phyloP scores from a whole-genome alignment of 2,113 vertebrate species.

The Oreotrochilus melanogaster region DNA sequence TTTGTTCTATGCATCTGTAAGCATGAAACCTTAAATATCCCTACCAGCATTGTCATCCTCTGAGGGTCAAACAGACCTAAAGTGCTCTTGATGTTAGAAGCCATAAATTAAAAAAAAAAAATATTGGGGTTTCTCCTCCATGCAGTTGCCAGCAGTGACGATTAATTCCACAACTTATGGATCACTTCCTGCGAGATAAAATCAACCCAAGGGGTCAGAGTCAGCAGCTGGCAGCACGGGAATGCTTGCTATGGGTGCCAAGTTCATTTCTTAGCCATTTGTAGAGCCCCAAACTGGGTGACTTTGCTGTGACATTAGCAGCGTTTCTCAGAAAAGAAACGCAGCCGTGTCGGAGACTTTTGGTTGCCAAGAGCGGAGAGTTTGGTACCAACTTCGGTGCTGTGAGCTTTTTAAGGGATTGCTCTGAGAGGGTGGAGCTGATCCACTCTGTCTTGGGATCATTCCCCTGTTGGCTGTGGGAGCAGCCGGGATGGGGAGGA shows the following conservation, averaged over 20 bases:
- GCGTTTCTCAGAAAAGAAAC: neutral
- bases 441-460: fast-evolving
- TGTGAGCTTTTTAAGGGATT: fast-evolving
- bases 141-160: neutral
- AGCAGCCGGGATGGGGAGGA: neutral
- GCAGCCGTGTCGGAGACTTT: fast-evolving
- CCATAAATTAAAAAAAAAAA: neutral
- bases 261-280: neutral
- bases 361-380: no score
- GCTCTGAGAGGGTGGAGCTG: fast-evolving
- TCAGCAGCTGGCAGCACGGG: fast-evolving
- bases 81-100: neutral
- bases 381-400: neutral
- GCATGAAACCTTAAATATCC: neutral
- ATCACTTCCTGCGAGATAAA: neutral
- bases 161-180: neutral
- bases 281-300: neutral
- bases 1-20: neutral
- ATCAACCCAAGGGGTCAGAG: neutral
- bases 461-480: fast-evolving
- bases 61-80: neutral
- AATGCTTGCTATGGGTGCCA: neutral
- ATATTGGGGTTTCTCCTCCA: neutral
- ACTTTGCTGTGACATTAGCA: neutral
- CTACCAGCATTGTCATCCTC: neutral